phyloP scores from a whole-genome alignment of 2,888 invertebrate genomes.

The Spisula solida region DNA sequence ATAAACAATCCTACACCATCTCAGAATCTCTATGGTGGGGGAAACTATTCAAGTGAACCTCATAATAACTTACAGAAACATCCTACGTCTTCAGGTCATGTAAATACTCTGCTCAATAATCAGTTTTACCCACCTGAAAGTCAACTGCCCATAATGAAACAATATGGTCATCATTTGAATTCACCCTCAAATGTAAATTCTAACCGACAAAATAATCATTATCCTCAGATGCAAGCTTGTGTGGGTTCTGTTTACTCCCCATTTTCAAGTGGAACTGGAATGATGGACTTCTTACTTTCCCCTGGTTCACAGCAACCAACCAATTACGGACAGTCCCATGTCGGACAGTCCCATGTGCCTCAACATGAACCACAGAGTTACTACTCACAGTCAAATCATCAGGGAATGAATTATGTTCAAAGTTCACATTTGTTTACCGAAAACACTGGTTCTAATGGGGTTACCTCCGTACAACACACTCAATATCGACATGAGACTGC shows the following conservation, averaged over 20 bases:
- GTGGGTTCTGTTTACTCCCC: neutral
- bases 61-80: neutral
- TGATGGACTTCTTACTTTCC: constrained; percentile 31
- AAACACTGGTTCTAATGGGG: neutral
- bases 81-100: neutral
- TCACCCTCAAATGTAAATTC: neutral
- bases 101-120: neutral
- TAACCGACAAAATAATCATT: neutral
- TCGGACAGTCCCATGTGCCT: neutral
- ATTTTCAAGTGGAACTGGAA: neutral
- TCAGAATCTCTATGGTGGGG: neutral
- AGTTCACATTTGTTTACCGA: neutral
- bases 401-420: neutral
- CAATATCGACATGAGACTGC: too few species aligned
- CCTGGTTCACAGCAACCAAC: constrained; percentile 21
- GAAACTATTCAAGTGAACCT: neutral
- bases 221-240: neutral
- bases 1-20: neutral
- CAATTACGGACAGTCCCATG: neutral
- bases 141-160: neutral
- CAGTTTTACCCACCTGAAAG: neutral
- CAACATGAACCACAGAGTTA: neutral
- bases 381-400: neutral
- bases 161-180: neutral
- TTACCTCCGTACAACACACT: neutral